Evolutionary conservation across 2,113 vertebrate genomes (phyloP).

Genomic region (Rhabdomys dilectus): DNA sequence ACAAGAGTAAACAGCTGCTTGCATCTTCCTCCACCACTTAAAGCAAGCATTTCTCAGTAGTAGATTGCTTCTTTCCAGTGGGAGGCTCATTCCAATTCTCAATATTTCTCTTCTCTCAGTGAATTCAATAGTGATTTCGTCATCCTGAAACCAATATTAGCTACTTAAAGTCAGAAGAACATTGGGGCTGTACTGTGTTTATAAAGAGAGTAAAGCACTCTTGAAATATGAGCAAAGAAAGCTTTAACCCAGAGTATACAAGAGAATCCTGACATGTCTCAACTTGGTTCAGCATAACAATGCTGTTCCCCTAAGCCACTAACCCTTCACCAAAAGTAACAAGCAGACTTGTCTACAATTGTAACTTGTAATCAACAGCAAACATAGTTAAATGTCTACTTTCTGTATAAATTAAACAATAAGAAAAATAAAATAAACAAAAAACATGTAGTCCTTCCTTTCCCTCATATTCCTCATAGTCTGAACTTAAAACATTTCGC

Average conservation of each 20-base stretch:
- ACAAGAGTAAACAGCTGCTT: constrained; percentile 2
- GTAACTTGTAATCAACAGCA: neutral
- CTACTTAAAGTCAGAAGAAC: neutral
- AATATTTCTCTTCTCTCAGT: constrained; percentile 37
- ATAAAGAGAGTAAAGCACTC: neutral
- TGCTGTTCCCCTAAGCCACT: neutral
- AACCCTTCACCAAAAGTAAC: neutral
- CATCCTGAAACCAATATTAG: neutral
- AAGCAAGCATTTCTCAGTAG: neutral
- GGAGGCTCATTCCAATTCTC: neutral
- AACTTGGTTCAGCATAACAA: neutral
- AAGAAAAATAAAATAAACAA: no score
- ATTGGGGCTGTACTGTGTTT: neutral
- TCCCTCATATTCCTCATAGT: neutral
- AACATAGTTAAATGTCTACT: constrained; percentile 19
- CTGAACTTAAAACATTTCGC: neutral
- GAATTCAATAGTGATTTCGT: constrained; percentile 15
- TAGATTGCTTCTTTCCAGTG: neutral
- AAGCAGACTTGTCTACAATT: neutral
- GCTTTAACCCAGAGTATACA: neutral
- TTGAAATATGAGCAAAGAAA: constrained; percentile 1
- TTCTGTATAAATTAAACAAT: neutral
- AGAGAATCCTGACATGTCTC: neutral
- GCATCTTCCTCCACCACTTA: neutral
- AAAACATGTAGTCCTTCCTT: neutral